A percentile compares a stretch with the other conserved stretches of the same genome.
Evolutionary conservation across 2,113 vertebrate genomes (phyloP).

Genomic region (Nasalis larvatus): DNA sequence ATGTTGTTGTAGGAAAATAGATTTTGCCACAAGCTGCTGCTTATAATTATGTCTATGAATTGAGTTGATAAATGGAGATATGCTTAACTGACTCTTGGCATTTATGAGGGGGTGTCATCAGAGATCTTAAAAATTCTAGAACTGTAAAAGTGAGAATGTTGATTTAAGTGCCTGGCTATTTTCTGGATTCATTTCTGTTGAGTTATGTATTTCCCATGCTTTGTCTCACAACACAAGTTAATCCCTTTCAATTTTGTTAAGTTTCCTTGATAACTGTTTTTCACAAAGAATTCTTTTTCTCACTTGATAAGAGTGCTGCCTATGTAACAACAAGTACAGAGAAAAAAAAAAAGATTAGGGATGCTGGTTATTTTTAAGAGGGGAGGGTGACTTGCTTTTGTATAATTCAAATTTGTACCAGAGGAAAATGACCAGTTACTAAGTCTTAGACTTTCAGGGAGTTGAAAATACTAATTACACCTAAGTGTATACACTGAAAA

Average conservation of each 20-base stretch:
- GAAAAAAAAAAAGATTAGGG: too few relatives aligned
- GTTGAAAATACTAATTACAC: background rate
- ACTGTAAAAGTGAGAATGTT: background rate
- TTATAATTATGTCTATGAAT: background rate
- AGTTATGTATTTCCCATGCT: background rate
- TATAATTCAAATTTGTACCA: background rate
- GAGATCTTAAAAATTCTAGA: background rate
- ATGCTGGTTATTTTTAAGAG: background rate
- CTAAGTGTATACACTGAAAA: background rate
- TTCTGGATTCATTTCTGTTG: background rate
- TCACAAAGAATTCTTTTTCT: background rate
- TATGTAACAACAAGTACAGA: background rate
- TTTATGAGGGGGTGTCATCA: background rate
- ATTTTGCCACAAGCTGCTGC: background rate
- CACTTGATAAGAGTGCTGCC: background rate
- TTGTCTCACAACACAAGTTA: background rate
- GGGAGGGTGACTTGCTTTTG: background rate
- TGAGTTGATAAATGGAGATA: background rate
- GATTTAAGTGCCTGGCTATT: background rate
- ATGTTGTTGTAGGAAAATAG: background rate
- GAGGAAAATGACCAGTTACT: background rate
- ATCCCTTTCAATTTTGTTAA: background rate
- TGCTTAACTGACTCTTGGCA: background rate
- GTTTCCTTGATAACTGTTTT: background rate
- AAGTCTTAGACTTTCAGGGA: background rate